Base-by-base conservation (phyloP, 2,797 vertebrate species). In the Acanthurus tractus region DNA sequence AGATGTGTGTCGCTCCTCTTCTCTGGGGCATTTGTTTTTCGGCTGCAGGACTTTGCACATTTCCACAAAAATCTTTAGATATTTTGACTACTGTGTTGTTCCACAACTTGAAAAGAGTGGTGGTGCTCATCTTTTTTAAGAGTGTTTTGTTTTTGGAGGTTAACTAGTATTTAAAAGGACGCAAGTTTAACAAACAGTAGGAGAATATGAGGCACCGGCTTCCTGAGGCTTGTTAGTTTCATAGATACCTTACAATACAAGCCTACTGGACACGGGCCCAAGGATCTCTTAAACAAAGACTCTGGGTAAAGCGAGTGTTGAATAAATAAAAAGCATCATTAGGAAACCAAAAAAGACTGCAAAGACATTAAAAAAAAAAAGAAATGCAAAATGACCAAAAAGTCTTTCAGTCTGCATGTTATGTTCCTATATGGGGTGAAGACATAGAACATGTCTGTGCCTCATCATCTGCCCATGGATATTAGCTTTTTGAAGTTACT, bases 1-100 rank as follows among this genome's bases (percentile, higher is more conserved):
- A 25, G 69, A 87, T 86, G 44, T 58, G 44, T 81, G 73, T 71
- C 25, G 9, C 18, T 57, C 29, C 23, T 73, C 38, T 62, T 49
- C 20, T 76, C 48, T 58, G 29, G 65, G 40, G 48, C 56, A 53
- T 18, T 62, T 18, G 9, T 66, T 63, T 70, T 62, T 20, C 54
- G 29, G 40, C 8, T 52, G 4, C 46, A 48, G 63, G 17, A 52
- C 10, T 56, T 25, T 48, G 42, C 23, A 20, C 22, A 42, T 69
- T 49, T 74, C 42, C 54, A 23, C 52, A 9, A 49, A 40, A 59
- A 36, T 18, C 46, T 63, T 74, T 45, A 14, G 12, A 25, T 58
- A 49, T 74, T 81, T 55, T 67, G 17, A 66, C 61, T 13, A 40
- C 0, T 20, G 57, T 77, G 50, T 59, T 54, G 15, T 52, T 63